phyloP scores from a whole-genome alignment of 2,113 vertebrate species.

The Haliaeetus leucogaster region DNA sequence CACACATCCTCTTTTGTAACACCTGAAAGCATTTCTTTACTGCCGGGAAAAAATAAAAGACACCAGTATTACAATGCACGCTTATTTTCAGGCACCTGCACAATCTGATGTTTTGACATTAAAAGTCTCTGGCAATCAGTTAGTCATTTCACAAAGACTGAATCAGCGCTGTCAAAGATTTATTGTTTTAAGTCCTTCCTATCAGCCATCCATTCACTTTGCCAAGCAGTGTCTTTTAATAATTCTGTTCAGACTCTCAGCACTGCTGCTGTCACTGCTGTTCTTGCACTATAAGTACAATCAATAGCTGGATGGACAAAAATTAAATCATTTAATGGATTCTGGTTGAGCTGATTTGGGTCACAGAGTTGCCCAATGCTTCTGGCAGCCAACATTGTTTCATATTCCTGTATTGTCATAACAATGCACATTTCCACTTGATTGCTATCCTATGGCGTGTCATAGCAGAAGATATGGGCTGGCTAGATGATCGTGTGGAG shows the following conservation, averaged over 20 bases:
- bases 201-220: conserved; percentile 60
- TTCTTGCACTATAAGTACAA: conserved; percentile 45
- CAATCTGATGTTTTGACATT: conserved; percentile 67
- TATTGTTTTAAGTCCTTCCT: conserved; percentile 64
- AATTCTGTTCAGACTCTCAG: conserved; percentile 55
- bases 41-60: conserved; percentile 18
- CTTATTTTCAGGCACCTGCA: conserved; percentile 53
- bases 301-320: conserved; percentile 72
- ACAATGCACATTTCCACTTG: conserved; percentile 30
- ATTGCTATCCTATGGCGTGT: not conserved
- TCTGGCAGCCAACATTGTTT: conserved; percentile 59
- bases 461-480: not conserved
- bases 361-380: conserved; percentile 48
- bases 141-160: conserved; percentile 54
- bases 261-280: conserved; percentile 4
- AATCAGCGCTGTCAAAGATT: conserved; percentile 63
- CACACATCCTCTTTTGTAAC: conserved; percentile 13
- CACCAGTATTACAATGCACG: not conserved
- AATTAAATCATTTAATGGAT: conserved; percentile 75
- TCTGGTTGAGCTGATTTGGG: conserved; percentile 74
- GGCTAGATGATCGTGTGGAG: not conserved
- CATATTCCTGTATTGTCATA: conserved; percentile 47
- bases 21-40: conserved; percentile 36
- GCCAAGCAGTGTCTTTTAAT: conserved; percentile 42
- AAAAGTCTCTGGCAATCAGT: conserved; percentile 63